Conservation (phyloP, 2,797 vertebrate species). For the Micromesistius poutassou region DNA sequence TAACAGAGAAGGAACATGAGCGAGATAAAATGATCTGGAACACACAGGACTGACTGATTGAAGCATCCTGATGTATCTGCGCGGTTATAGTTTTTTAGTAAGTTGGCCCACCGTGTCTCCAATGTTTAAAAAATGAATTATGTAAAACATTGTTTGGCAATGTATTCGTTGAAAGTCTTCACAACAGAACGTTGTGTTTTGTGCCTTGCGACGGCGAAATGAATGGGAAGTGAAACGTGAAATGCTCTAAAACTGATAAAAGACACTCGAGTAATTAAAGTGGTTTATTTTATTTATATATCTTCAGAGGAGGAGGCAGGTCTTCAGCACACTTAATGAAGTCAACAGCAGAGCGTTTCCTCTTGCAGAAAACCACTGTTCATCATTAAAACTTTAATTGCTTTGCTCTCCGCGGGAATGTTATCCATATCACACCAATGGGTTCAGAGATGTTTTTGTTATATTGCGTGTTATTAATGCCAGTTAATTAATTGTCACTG, state of each 20-base stretch:
- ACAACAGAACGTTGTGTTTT: neutral
- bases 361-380: slow-evolving; percentile 53
- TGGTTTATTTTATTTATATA: neutral
- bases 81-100: neutral
- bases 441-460: slow-evolving; percentile 69
- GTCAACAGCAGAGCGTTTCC: neutral
- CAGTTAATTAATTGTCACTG: slow-evolving; percentile 70
- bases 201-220: neutral
- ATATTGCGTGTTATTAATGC: slow-evolving; percentile 69
- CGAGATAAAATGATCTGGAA: neutral
- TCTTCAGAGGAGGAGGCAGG: neutral
- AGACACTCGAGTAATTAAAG: neutral
- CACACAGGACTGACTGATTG: neutral
- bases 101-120: neutral
- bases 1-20: neutral
- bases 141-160: neutral
- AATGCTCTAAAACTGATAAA: neutral
- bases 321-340: neutral
- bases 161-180: neutral
- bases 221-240: neutral
- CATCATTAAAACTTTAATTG: slow-evolving; percentile 67
- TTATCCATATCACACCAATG: slow-evolving; percentile 72
- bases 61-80: neutral
- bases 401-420: slow-evolving; percentile 64
- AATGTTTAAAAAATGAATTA: neutral